Conservation (phyloP, 1,140 invertebrate species). For the Drosophila chauvacae region DNA sequence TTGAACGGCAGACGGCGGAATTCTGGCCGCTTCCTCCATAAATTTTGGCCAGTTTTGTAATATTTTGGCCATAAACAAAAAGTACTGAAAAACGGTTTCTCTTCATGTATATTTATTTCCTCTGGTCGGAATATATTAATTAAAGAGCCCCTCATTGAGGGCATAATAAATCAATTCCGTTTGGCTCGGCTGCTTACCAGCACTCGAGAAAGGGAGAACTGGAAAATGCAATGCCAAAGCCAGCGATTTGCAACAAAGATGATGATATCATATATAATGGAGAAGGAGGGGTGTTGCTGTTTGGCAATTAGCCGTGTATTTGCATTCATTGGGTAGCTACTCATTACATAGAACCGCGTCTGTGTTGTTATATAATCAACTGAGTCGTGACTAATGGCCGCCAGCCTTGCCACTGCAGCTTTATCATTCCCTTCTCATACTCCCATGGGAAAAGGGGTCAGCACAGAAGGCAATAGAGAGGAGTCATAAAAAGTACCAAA, state of each 20-base stretch:
- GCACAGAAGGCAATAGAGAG: conserved; percentile 7
- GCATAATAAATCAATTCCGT: conserved; percentile 48
- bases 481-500: conserved; percentile 5
- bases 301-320: conserved; percentile 65
- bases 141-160: conserved; percentile 34
- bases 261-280: conserved; percentile 44
- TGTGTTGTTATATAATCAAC: conserved; percentile 44
- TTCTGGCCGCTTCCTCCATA: conserved; percentile 68
- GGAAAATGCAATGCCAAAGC: conserved; percentile 35
- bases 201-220: conserved; percentile 9
- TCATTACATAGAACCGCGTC: conserved; percentile 40
- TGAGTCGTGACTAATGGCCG: conserved; percentile 45
- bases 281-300: conserved; percentile 17
- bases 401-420: conserved; percentile 17
- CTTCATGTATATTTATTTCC: conserved; percentile 22
- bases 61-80: conserved; percentile 56
- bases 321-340: conserved; percentile 46
- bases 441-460: conserved; percentile 20
- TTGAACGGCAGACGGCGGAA: conserved; percentile 61
- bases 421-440: conserved; percentile 14
- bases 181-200: conserved; percentile 22
- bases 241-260: conserved; percentile 62
- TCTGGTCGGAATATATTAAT: conserved; percentile 33
- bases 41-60: conserved; percentile 76
- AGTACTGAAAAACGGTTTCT: conserved; percentile 41